Evolutionary conservation across 2,797 vertebrate species (phyloP).

Genomic region (Enteromius treurensis): DNA sequence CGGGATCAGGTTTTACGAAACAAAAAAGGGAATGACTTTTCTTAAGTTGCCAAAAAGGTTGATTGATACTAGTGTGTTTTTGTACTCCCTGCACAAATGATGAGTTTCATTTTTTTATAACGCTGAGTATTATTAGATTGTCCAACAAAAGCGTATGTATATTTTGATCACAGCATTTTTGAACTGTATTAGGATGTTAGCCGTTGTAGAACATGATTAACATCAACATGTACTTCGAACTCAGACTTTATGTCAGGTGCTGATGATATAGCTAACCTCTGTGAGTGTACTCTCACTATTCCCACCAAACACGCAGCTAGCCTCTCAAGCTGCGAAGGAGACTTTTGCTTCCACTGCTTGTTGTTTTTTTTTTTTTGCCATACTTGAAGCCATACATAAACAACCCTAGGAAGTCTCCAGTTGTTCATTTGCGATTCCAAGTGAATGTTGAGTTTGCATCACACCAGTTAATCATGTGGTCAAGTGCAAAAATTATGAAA

Average conservation of each 20-base stretch:
- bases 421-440: conserved; percentile 27
- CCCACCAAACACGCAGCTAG: conserved; percentile 3
- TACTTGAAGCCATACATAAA: conserved; percentile 49
- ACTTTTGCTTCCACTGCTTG: conserved; percentile 23
- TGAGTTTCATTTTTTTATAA: not conserved
- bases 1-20: conserved; percentile 3
- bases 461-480: conserved; percentile 40
- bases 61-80: conserved; percentile 20
- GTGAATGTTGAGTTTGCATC: conserved; percentile 38
- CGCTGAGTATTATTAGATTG: conserved; percentile 22
- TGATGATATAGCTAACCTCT: conserved; percentile 28
- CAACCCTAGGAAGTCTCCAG: conserved; percentile 29
- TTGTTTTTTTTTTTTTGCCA: conserved; percentile 17
- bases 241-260: conserved; percentile 35
- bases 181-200: not conserved
- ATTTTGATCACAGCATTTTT: conserved; percentile 39
- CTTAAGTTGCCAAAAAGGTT: conserved; percentile 43
- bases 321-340: conserved; percentile 4
- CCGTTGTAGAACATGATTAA: conserved; percentile 3
- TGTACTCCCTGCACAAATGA: conserved; percentile 15
- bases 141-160: conserved; percentile 18
- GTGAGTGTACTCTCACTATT: conserved; percentile 3
- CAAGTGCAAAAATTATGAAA: conserved; percentile 45
- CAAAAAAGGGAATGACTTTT: conserved; percentile 37
- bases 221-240: conserved; percentile 9